phyloP scores from a whole-genome alignment of 2,113 vertebrate species.

The Pseudopipra pipra region DNA sequence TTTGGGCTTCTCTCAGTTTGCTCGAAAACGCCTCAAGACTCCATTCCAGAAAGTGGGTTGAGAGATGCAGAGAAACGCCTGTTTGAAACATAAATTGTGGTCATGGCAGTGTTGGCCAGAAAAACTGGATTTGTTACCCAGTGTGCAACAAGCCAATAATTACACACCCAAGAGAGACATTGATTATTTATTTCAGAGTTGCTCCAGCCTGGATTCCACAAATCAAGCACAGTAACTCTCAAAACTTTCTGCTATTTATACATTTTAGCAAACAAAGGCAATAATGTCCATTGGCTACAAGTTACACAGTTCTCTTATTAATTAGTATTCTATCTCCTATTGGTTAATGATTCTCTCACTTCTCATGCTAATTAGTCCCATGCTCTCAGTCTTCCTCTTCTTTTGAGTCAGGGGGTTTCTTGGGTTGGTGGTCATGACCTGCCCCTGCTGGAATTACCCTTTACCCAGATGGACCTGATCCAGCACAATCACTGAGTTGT shows the following conservation, averaged over 20 bases:
- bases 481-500: background rate
- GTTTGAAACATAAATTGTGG: background rate
- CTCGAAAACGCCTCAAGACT: background rate
- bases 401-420: background rate
- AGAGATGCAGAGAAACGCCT: background rate
- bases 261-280: background rate
- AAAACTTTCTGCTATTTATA: background rate
- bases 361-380: background rate
- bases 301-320: background rate
- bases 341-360: rapidly evolving
- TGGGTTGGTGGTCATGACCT: background rate
- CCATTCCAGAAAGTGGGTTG: rapidly evolving
- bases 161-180: background rate
- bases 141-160: background rate
- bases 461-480: background rate
- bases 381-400: background rate
- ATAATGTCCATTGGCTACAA: background rate
- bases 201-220: background rate
- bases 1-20: background rate
- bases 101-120: background rate
- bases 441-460: background rate
- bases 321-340: background rate
- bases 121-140: background rate
- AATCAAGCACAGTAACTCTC: background rate
- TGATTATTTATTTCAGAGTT: background rate